These are phyloP conservation scores for Empidonax traillii DNA, from an alignment of 2,113 vertebrate genomes.

Conservation along the genomic window DNA sequence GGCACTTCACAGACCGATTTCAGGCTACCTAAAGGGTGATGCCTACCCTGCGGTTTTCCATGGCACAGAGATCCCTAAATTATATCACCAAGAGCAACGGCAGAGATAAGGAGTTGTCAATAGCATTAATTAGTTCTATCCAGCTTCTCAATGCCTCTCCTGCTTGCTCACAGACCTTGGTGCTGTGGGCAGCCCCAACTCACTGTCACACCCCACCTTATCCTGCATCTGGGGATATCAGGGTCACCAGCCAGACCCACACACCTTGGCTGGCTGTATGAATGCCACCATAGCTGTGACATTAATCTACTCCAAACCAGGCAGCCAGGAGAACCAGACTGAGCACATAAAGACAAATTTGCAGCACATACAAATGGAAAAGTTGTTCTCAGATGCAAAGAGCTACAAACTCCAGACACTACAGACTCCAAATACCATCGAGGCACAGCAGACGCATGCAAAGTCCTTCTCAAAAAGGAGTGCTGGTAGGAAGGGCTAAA, in stretches of 20 bases:
- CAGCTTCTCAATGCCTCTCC: background rate
- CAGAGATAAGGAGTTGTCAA: background rate
- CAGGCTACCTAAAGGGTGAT: background rate
- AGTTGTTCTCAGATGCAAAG: background rate
- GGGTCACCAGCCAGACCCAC: background rate
- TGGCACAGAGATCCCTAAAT: background rate
- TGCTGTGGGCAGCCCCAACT: background rate
- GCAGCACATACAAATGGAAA: background rate
- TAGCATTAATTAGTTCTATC: background rate
- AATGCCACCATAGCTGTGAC: background rate
- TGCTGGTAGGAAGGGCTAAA: background rate
- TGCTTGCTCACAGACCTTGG: background rate
- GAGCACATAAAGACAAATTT: background rate
- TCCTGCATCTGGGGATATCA: background rate
- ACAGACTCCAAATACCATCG: background rate
- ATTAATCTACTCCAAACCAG: background rate
- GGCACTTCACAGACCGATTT: background rate
- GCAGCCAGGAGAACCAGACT: background rate
- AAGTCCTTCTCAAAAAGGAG: background rate
- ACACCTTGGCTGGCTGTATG: accelerated
- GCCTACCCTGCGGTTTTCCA: background rate
- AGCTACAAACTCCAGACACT: background rate
- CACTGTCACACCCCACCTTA: background rate
- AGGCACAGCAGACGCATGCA: background rate
- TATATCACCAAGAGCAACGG: background rate